These are phyloP conservation scores for Sinocyclocheilus anophthalmus DNA, from an alignment of 2,113 vertebrate species.

Conservation along the genomic window DNA sequence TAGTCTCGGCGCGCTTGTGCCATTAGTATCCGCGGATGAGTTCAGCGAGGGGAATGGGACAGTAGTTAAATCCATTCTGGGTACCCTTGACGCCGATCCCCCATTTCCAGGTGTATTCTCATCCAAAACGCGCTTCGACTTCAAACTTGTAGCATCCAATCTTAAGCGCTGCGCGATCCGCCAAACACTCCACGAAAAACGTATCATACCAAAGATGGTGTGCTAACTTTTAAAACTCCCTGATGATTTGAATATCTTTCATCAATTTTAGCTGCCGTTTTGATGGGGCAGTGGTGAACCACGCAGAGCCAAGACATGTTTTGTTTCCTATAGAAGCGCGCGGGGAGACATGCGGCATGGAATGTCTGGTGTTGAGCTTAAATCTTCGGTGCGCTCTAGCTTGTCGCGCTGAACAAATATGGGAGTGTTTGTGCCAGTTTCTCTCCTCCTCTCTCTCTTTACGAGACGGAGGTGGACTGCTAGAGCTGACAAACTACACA, in stretches of 20 bases:
- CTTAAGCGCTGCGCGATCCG: slow-evolving; percentile 11
- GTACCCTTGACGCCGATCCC: slow-evolving; percentile 13
- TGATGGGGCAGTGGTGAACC: not conserved
- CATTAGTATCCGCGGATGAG: slow-evolving; percentile 64
- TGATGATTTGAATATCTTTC: not conserved
- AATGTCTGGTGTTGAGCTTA: not conserved
- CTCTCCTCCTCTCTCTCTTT: slow-evolving; percentile 3
- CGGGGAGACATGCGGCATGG: not conserved
- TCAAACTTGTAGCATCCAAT: slow-evolving; percentile 13
- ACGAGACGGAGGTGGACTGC: not conserved
- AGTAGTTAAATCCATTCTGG: slow-evolving; percentile 71
- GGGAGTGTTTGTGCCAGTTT: not conserved
- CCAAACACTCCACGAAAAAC: not conserved
- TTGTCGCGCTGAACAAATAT: not conserved
- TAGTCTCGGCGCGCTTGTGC: slow-evolving; percentile 56
- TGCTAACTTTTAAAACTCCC: slow-evolving; percentile 25
- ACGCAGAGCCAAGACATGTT: slow-evolving; percentile 3
- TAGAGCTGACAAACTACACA: not conserved
- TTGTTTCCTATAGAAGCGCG: not conserved
- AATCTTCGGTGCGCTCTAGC: not conserved
- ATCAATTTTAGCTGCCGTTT: not conserved
- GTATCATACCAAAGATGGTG: slow-evolving; percentile 30
- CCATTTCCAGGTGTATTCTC: slow-evolving; percentile 39
- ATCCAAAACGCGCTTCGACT: slow-evolving; percentile 11
- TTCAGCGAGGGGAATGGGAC: slow-evolving; percentile 61